phyloP scores from a whole-genome alignment of 2,797 vertebrate genomes.

The Podargus strigoides region DNA sequence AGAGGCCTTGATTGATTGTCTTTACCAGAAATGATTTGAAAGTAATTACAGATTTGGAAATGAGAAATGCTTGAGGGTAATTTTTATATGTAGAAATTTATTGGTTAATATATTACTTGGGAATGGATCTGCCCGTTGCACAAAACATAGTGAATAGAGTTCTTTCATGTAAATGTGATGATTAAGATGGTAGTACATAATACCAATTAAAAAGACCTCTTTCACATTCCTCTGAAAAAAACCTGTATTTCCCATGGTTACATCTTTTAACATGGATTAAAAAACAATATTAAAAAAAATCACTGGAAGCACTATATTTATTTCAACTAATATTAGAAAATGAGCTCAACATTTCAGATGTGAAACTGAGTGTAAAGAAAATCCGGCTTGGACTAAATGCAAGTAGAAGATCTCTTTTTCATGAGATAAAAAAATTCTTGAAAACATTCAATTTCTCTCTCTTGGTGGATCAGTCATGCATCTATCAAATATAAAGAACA shows the following conservation, averaged over 20 bases:
- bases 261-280: neutral
- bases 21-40: neutral
- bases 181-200: neutral
- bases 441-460: neutral
- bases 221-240: neutral
- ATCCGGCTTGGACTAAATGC: neutral
- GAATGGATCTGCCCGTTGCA: neutral
- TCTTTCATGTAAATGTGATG: neutral
- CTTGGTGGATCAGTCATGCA: neutral
- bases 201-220: neutral
- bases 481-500: neutral
- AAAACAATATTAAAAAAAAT: neutral
- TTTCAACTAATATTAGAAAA: conserved; percentile 3
- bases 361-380: conserved; percentile 1
- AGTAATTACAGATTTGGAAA: neutral
- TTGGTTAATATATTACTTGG: neutral
- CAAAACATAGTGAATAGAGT: neutral
- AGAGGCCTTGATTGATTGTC: neutral
- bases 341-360: neutral
- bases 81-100: neutral
- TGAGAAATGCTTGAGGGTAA: neutral
- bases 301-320: neutral
- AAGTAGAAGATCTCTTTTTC: neutral
- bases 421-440: neutral
- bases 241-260: neutral